Conservation (phyloP, 2,113 vertebrate genomes). For the Setophaga kirtlandii region DNA sequence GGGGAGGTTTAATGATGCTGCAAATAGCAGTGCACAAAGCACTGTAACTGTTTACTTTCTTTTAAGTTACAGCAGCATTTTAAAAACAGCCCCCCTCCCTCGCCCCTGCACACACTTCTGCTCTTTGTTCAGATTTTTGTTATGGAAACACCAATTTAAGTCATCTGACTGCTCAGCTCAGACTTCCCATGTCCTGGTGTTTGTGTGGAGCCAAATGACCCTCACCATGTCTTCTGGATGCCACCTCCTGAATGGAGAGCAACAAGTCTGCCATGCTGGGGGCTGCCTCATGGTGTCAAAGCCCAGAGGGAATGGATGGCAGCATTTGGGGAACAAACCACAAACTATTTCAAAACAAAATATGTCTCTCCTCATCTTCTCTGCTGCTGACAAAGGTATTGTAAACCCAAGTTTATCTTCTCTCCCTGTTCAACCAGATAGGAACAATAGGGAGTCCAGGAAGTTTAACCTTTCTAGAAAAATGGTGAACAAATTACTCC, state of each 20-base stretch:
- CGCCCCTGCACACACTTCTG: neutral
- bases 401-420: neutral
- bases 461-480: neutral
- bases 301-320: fast-evolving
- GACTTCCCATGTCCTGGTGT: neutral
- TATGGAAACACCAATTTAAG: neutral
- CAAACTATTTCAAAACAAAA: neutral
- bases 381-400: neutral
- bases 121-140: neutral
- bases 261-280: neutral
- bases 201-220: neutral
- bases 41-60: neutral
- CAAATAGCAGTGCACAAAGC: constrained; percentile 1
- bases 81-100: neutral
- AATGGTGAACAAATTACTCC: neutral
- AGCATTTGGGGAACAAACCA: neutral
- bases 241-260: neutral
- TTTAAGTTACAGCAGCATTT: constrained; percentile 13
- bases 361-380: neutral
- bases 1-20: constrained; percentile 27
- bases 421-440: neutral
- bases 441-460: neutral
- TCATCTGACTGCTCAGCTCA: neutral
- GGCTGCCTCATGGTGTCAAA: neutral
- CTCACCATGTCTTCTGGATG: neutral